Evolutionary conservation across 2,113 vertebrate species (phyloP).

Genomic region (Trochalopteron elliotii): DNA sequence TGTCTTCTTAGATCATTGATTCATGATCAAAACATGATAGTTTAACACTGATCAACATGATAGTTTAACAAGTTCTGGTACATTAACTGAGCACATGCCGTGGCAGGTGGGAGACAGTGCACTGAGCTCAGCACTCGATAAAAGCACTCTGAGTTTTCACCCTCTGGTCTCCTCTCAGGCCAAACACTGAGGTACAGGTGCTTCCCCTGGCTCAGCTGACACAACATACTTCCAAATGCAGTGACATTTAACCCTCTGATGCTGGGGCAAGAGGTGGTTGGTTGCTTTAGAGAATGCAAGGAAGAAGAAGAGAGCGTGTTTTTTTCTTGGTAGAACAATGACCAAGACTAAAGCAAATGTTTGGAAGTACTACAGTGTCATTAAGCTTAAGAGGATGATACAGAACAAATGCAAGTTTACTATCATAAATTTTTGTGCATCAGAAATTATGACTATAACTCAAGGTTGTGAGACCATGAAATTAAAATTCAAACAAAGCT

Average conservation of each 20-base stretch:
- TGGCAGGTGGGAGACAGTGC: background rate
- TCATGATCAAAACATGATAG: background rate
- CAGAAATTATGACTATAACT: background rate
- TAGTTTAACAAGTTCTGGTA: background rate
- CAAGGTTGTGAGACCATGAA: background rate
- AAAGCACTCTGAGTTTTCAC: background rate
- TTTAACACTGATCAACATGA: background rate
- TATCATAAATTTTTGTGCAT: background rate
- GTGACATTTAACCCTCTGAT: background rate
- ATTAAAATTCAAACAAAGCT: background rate
- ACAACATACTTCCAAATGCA: background rate
- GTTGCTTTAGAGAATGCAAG: background rate
- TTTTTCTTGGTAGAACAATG: background rate
- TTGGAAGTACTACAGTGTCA: background rate
- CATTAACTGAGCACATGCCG: background rate
- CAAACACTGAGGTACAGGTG: background rate
- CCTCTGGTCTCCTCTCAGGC: background rate
- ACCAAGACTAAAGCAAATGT: background rate
- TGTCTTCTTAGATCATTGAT: background rate
- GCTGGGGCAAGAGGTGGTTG: background rate
- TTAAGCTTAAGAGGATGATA: background rate
- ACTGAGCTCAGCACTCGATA: background rate
- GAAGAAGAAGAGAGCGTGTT: background rate
- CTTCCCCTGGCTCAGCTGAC: background rate
- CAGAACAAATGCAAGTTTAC: background rate